phyloP scores from a whole-genome alignment of 1,140 invertebrate genomes.

The Brachionus paranguensis region DNA sequence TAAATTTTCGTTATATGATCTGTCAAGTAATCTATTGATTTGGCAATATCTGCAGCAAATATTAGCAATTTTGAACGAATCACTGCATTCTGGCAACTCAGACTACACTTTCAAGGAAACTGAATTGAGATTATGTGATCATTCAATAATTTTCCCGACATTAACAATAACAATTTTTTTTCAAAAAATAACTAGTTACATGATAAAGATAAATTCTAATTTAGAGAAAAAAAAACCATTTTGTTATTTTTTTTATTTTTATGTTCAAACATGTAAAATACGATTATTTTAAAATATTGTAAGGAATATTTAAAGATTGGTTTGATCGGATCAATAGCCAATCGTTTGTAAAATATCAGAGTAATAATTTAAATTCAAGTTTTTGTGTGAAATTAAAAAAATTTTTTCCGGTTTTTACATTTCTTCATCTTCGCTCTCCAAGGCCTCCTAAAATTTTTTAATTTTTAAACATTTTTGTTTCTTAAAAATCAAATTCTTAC shows the following conservation, averaged over 20 bases:
- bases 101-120: no score
- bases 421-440: constrained; percentile 39
- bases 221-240: neutral
- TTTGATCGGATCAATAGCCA: neutral
- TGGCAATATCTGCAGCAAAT: no score
- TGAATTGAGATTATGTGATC: no score
- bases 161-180: neutral
- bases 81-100: no score
- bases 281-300: neutral
- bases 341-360: neutral
- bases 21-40: no score
- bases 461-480: no score
- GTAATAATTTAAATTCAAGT: neutral
- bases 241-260: neutral
- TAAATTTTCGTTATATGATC: no score
- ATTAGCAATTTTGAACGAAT: no score
- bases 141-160: neutral
- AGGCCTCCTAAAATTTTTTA: neutral
- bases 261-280: neutral
- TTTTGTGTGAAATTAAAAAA: neutral
- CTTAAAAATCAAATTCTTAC: constrained; percentile 41
- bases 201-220: neutral
- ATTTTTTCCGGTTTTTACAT: constrained; percentile 6
- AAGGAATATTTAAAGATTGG: neutral
- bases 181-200: neutral